Evolutionary conservation across 2,888 invertebrate species (phyloP).

Genomic region (Hirtodrosophila confusa): DNA sequence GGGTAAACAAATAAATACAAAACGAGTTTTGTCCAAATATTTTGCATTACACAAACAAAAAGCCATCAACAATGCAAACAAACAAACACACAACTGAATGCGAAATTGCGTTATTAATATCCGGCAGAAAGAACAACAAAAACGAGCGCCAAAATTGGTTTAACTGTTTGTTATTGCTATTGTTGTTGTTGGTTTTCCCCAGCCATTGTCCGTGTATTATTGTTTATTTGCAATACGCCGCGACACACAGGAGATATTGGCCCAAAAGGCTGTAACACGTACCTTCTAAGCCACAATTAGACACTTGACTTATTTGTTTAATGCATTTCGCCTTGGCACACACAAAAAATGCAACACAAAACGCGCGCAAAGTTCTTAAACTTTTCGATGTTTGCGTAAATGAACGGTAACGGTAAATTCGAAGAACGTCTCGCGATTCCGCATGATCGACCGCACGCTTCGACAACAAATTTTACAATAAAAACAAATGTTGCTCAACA

Average conservation of each 20-base stretch:
- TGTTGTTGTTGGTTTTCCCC: too few relatives aligned
- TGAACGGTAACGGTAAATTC: conserved; percentile 54
- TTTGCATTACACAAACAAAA: conserved; percentile 57
- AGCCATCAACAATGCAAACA: conserved; percentile 37
- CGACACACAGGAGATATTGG: not conserved
- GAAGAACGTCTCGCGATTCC: conserved; percentile 21
- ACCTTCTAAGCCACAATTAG: conserved; percentile 38
- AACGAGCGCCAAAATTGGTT: conserved; percentile 9
- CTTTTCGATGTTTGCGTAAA: conserved; percentile 27
- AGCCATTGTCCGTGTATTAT: not conserved
- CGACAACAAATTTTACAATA: conserved; percentile 52
- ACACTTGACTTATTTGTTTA: conserved; percentile 12
- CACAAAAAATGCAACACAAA: conserved; percentile 32
- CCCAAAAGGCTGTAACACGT: conserved; percentile 3
- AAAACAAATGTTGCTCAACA: conserved; percentile 48
- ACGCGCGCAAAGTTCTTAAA: conserved; percentile 21
- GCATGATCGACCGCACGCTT: conserved; percentile 48
- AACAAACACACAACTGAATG: conserved; percentile 15
- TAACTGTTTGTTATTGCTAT: conserved; percentile 25
- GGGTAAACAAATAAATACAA: not conserved
- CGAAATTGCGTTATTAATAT: conserved; percentile 40
- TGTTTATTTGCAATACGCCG: conserved; percentile 14
- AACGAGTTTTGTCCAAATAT: conserved; percentile 68
- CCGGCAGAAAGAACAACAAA: conserved; percentile 41
- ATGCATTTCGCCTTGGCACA: conserved; percentile 4